Conservation (phyloP, 2,888 invertebrate species). For the Entomobrya proxima region DNA sequence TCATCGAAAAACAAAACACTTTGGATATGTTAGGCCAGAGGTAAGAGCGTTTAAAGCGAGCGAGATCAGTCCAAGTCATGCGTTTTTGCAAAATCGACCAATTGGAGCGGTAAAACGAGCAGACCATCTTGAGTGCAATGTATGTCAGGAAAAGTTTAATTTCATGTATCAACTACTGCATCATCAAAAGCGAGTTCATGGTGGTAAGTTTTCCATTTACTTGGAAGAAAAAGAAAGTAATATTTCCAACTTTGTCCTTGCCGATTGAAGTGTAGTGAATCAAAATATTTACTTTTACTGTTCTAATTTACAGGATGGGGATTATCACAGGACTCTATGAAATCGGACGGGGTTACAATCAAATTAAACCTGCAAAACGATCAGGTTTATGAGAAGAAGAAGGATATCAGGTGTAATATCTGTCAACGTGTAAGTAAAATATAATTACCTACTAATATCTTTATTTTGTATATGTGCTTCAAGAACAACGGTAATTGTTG, state of each 20-base stretch:
- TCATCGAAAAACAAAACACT: conserved; percentile 16
- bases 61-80: neutral
- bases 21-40: conserved; percentile 5
- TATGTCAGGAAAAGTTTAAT: conserved; percentile 31
- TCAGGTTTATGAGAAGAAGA: neutral
- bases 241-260: no score
- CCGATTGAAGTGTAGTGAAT: no score
- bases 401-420: neutral
- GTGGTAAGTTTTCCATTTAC: conserved; percentile 2
- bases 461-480: no score
- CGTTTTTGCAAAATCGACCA: neutral
- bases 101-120: neutral
- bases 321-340: no score
- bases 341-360: no score
- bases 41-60: neutral
- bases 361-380: neutral
- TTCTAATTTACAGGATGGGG: no score
- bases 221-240: neutral
- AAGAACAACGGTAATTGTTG: no score
- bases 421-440: conserved; percentile 5
- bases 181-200: conserved; percentile 6
- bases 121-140: neutral
- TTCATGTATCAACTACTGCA: neutral
- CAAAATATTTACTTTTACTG: no score
- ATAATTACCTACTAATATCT: no score